phyloP scores from a whole-genome alignment of 1,140 invertebrate species.

The Ptiloglossa arizonensis region DNA sequence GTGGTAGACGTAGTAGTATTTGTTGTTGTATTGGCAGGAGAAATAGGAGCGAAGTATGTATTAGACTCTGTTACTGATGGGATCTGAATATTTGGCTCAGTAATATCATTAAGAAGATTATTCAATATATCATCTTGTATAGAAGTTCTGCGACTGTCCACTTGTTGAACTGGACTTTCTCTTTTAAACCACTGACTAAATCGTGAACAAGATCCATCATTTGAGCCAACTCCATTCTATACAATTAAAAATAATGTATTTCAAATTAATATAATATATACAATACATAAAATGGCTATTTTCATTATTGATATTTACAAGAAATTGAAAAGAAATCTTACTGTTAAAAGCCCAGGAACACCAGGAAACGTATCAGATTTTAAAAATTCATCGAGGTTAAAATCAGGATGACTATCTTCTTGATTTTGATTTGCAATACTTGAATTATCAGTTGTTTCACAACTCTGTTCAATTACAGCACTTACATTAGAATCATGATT shows the following conservation, averaged over 20 bases:
- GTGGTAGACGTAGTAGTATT: constrained; percentile 64
- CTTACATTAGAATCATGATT: constrained; percentile 63
- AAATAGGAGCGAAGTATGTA: constrained; percentile 85
- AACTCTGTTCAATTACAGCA: constrained; percentile 60
- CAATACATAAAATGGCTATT: too few relatives aligned
- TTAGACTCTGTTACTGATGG: constrained; percentile 82
- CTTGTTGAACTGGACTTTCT: constrained; percentile 82
- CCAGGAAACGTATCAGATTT: constrained; percentile 86
- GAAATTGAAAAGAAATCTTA: constrained; percentile 70
- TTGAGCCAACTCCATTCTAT: constrained; percentile 83
- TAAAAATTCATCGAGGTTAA: constrained; percentile 89
- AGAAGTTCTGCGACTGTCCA: constrained; percentile 83
- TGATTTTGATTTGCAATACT: constrained; percentile 55
- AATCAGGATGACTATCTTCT: constrained; percentile 79
- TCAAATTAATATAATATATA: too few relatives aligned
- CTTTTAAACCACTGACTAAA: constrained; percentile 87
- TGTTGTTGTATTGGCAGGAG: constrained; percentile 82
- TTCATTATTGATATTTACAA: too few relatives aligned
- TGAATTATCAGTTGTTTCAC: constrained; percentile 60
- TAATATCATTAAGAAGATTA: constrained; percentile 85
- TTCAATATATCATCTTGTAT: constrained; percentile 86
- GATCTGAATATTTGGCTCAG: constrained; percentile 82
- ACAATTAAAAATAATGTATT: constrained; percentile 11
- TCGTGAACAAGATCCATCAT: constrained; percentile 82
- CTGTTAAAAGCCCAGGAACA: constrained; percentile 84